Conservation (phyloP, 2,797 vertebrate species). For the Notolabrus celidotus region DNA sequence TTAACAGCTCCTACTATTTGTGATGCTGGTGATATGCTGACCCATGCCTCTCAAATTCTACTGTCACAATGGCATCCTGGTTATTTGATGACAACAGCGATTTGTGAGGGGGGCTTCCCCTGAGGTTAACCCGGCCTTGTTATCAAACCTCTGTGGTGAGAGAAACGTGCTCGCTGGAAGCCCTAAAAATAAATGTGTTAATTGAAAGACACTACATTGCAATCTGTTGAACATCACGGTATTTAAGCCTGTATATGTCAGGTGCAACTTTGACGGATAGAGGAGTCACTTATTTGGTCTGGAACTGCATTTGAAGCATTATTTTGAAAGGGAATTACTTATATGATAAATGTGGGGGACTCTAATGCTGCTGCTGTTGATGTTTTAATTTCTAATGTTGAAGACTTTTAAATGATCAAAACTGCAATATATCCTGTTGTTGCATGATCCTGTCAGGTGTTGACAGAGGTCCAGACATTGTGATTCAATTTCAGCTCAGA, state of each 20-base stretch:
- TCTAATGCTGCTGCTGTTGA: background rate
- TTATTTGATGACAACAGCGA: constrained; percentile 82
- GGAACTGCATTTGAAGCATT: background rate
- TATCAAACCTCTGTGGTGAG: constrained; percentile 65
- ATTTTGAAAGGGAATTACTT: background rate
- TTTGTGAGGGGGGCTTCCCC: constrained; percentile 56
- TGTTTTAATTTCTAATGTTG: background rate
- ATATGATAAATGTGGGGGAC: background rate
- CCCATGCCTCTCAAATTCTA: constrained; percentile 76
- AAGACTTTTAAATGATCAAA: background rate
- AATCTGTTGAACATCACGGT: constrained; percentile 33
- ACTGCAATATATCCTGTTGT: constrained; percentile 5
- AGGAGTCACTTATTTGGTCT: background rate
- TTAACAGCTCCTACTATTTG: constrained; percentile 76
- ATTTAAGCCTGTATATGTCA: constrained; percentile 19
- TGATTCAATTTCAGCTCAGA: constrained; percentile 37
- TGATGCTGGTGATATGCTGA: constrained; percentile 74
- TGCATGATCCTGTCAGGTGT: constrained; percentile 16
- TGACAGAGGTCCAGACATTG: constrained; percentile 39
- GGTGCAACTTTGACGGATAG: background rate
- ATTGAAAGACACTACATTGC: constrained; percentile 42
- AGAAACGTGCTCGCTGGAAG: constrained; percentile 43
- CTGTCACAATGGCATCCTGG: constrained; percentile 80
- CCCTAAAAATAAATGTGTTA: constrained; percentile 51
- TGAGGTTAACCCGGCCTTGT: constrained; percentile 56